A percentile compares a stretch with the other conserved stretches of the same genome.
phyloP scores from a whole-genome alignment of 2,113 vertebrate genomes.

The Guaruba guarouba region DNA sequence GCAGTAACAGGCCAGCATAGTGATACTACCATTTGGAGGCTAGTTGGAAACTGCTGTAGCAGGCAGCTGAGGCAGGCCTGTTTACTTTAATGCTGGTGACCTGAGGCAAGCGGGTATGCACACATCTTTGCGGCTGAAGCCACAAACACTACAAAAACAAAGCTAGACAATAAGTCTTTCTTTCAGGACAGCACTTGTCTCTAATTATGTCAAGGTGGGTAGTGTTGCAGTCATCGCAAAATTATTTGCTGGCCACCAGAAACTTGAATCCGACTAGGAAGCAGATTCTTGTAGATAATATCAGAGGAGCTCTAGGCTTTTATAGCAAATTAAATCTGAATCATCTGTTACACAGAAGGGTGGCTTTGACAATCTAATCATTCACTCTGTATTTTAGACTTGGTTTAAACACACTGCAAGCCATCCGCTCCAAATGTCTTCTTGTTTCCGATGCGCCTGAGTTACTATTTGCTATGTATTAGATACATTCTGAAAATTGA shows the following conservation, averaged over 20 bases:
- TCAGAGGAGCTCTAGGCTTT: conserved; percentile 11
- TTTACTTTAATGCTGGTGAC: conserved; percentile 43
- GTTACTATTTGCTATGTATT: conserved; percentile 53
- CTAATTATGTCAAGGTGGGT: conserved; percentile 37
- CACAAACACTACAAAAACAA: conserved; percentile 37
- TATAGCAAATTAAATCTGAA: conserved; percentile 36
- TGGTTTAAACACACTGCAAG: neutral
- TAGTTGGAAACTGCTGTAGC: neutral
- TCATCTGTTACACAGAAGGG: conserved; percentile 33
- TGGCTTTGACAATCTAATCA: conserved; percentile 46
- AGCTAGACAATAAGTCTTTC: conserved; percentile 24
- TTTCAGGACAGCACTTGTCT: conserved; percentile 57
- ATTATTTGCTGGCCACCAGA: conserved; percentile 49
- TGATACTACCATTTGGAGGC: neutral
- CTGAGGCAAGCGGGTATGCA: conserved; percentile 2
- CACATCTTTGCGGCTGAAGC: conserved; percentile 13
- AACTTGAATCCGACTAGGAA: neutral
- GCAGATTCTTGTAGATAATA: conserved; percentile 14
- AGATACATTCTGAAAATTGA: conserved; percentile 30
- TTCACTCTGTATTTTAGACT: conserved; percentile 26
- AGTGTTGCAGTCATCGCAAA: neutral
- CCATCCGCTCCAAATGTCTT: conserved; percentile 4
- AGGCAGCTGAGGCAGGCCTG: conserved; percentile 12
- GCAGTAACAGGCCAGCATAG: conserved; percentile 19
- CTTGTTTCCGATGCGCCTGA: conserved; percentile 30